Evolutionary conservation across 1,140 invertebrate species (phyloP).

Genomic region (Platyura marginata): DNA sequence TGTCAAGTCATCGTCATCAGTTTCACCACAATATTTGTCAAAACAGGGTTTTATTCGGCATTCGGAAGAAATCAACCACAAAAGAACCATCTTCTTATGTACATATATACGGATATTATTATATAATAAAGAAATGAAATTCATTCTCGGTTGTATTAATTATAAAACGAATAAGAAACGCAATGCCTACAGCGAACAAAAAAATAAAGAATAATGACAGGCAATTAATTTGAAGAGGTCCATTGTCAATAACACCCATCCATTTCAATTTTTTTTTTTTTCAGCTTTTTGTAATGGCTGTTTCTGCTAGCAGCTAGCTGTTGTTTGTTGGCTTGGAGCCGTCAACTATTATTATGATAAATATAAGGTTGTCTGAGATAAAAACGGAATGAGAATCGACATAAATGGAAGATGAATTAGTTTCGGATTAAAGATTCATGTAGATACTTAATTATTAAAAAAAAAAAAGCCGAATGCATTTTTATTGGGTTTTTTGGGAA

Average conservation of each 20-base stretch:
- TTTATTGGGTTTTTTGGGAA: no score
- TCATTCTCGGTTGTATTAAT: no score
- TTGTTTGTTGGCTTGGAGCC: neutral
- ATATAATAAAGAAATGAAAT: no score
- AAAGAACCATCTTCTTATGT: no score
- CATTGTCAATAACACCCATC: slow-evolving; percentile 1
- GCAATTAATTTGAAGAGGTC: slow-evolving; percentile 3
- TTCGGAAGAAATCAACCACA: no score
- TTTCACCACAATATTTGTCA: no score
- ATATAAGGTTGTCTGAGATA: neutral
- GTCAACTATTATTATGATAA: neutral
- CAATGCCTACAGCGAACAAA: neutral
- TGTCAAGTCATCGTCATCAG: no score
- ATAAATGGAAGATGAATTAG: neutral
- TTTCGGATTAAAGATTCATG: neutral
- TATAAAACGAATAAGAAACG: no score
- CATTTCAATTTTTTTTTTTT: neutral
- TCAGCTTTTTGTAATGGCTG: neutral
- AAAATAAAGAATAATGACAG: neutral
- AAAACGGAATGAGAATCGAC: neutral
- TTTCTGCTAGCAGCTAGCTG: neutral
- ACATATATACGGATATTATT: no score
- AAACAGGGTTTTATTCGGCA: no score
- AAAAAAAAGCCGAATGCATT: neutral
- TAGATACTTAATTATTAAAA: neutral